A percentile compares a stretch with the other conserved stretches of the same genome.
These are phyloP conservation scores for Palythoa grandiflora DNA, from an alignment of 92 coral and sea anemone species.

Conservation along the genomic window DNA sequence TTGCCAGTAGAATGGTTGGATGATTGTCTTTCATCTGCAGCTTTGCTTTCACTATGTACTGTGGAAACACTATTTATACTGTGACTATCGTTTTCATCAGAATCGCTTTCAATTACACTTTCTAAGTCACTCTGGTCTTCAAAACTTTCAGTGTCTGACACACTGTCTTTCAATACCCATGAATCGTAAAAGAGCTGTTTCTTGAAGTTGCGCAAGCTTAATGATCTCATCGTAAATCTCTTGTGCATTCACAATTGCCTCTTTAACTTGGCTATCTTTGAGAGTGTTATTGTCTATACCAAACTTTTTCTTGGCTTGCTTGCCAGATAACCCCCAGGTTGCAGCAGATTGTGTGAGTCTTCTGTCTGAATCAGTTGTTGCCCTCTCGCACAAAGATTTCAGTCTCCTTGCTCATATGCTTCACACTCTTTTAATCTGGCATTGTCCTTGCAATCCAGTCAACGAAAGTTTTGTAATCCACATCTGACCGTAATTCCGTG, in stretches of 20 bases:
- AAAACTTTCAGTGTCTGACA: constrained; percentile 42
- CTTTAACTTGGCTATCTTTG: constrained; percentile 53
- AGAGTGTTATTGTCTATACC: constrained; percentile 40
- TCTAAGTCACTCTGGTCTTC: constrained; percentile 42
- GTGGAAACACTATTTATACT: constrained; percentile 12
- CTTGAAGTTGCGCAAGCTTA: constrained; percentile 57
- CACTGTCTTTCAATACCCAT: constrained; percentile 54
- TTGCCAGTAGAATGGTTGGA: constrained; percentile 26
- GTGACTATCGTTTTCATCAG: constrained; percentile 26
- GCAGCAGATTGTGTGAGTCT: constrained; percentile 62
- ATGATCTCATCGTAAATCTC: constrained; percentile 46
- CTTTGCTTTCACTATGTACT: constrained; percentile 32
- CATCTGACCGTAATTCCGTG: constrained; percentile 54
- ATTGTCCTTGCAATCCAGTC: constrained; percentile 61
- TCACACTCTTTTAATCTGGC: constrained; percentile 31
- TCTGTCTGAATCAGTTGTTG: constrained; percentile 62
- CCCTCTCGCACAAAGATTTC: constrained; percentile 63
- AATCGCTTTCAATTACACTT: constrained; percentile 19
- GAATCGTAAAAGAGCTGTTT: constrained; percentile 57
- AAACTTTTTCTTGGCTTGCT: constrained; percentile 42
- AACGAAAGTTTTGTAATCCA: constrained; percentile 44
- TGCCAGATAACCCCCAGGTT: constrained; percentile 50
- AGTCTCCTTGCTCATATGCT: constrained; percentile 51
- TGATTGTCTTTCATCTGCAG: constrained; percentile 26
- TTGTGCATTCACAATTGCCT: constrained; percentile 46